These are phyloP conservation scores for Echeneis naucrates DNA, from an alignment of 2,797 vertebrate genomes.

Conservation along the genomic window DNA sequence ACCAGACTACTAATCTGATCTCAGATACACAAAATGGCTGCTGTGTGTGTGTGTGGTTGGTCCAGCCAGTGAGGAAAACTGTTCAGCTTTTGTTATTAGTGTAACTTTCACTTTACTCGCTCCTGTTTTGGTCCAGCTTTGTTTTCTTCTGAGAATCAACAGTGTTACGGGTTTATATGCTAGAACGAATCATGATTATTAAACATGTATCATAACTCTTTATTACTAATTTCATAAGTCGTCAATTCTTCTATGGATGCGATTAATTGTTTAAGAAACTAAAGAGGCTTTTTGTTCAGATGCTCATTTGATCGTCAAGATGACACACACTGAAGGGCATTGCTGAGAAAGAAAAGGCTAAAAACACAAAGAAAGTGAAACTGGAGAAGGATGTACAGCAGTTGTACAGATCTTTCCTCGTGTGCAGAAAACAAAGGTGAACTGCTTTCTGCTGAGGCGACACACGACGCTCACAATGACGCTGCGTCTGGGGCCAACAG, in stretches of 20 bases:
- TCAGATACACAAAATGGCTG: conserved; percentile 74
- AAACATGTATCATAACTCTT: background rate
- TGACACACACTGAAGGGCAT: background rate
- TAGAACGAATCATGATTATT: background rate
- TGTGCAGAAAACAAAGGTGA: too few relatives aligned
- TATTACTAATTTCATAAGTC: background rate
- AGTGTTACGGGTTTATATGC: background rate
- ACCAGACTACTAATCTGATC: conserved; percentile 72
- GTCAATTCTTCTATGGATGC: background rate
- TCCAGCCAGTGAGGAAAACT: conserved; percentile 31
- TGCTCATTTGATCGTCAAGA: background rate
- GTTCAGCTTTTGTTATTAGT: conserved; percentile 14
- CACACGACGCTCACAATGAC: background rate
- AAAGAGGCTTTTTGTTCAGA: background rate
- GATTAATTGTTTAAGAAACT: background rate
- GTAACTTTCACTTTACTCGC: background rate
- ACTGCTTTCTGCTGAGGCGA: background rate
- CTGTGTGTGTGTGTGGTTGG: conserved; percentile 28
- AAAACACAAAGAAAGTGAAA: background rate
- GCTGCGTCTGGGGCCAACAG: too few relatives aligned
- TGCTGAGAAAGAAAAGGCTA: background rate
- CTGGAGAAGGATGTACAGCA: background rate
- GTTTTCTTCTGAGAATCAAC: background rate
- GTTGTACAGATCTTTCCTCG: too few relatives aligned
- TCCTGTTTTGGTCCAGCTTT: background rate